These are phyloP conservation scores for Porites cylindrica DNA, from an alignment of 92 coral and sea anemone genomes.

Conservation along the genomic window DNA sequence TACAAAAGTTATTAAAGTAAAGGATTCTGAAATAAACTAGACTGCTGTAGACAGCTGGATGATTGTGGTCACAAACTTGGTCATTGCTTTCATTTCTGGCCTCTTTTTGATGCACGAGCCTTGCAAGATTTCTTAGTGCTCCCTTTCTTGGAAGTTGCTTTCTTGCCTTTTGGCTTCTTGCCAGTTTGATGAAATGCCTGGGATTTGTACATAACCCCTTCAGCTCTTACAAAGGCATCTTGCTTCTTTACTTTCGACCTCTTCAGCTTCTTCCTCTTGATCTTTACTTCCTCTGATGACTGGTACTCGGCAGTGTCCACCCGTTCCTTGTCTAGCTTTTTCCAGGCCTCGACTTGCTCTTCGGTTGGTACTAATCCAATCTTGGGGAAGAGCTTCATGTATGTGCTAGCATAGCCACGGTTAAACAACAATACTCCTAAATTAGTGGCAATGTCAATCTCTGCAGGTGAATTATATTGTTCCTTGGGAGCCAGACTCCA, in stretches of 20 bases:
- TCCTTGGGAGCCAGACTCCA: constrained; percentile 67
- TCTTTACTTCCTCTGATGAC: constrained; percentile 1
- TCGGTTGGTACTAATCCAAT: too few species aligned
- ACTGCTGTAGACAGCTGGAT: too few species aligned
- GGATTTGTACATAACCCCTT: background rate
- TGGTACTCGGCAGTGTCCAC: background rate
- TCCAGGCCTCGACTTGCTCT: too few species aligned
- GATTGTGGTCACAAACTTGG: too few species aligned
- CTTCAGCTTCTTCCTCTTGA: background rate
- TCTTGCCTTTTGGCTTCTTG: background rate
- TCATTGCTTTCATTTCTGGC: background rate
- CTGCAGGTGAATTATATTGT: background rate
- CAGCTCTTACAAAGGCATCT: background rate
- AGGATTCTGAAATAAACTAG: too few species aligned
- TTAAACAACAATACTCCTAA: too few species aligned
- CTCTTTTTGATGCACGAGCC: background rate
- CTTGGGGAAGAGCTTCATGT: too few species aligned
- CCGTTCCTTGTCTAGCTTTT: too few species aligned
- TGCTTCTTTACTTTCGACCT: background rate
- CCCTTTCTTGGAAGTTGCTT: background rate
- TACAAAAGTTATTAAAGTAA: too few species aligned
- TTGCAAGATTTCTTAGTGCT: background rate
- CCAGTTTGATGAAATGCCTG: background rate
- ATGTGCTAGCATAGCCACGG: too few species aligned
- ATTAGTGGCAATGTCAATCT: too few species aligned